Percentiles rank a stretch among this genome's conserved stretches.
phyloP scores from a whole-genome alignment of 2,113 vertebrate genomes.

The Pterocles burchelli region DNA sequence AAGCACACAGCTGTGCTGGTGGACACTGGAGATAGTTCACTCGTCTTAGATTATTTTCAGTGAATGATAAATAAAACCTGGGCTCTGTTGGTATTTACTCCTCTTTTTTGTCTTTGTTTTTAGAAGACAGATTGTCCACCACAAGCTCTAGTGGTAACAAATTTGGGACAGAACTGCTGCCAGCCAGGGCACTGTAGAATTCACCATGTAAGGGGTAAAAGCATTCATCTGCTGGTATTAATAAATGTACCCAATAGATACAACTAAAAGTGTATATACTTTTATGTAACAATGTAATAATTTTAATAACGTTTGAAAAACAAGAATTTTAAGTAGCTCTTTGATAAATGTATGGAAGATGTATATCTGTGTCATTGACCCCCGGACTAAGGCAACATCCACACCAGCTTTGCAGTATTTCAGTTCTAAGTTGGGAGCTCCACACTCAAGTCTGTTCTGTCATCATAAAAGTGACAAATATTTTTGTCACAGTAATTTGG shows the following conservation, averaged over 20 bases:
- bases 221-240: not conserved
- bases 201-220: not conserved
- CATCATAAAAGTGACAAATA: not conserved
- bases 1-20: not conserved
- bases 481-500: not conserved
- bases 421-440: not conserved
- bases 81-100: not conserved
- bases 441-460: not conserved
- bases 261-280: not conserved
- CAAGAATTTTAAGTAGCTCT: not conserved
- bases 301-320: not conserved
- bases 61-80: not conserved
- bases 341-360: not conserved
- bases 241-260: not conserved
- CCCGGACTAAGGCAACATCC: not conserved
- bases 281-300: not conserved
- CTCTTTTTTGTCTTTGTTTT: not conserved
- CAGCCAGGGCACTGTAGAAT: not conserved
- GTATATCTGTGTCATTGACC: not conserved
- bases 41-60: not conserved
- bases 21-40: not conserved
- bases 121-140: not conserved
- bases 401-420: not conserved
- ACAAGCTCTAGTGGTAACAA: not conserved
- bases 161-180: not conserved